These are phyloP conservation scores for Cheilosia variabilis DNA, from an alignment of 2,888 invertebrate genomes.

Conservation along the genomic window DNA sequence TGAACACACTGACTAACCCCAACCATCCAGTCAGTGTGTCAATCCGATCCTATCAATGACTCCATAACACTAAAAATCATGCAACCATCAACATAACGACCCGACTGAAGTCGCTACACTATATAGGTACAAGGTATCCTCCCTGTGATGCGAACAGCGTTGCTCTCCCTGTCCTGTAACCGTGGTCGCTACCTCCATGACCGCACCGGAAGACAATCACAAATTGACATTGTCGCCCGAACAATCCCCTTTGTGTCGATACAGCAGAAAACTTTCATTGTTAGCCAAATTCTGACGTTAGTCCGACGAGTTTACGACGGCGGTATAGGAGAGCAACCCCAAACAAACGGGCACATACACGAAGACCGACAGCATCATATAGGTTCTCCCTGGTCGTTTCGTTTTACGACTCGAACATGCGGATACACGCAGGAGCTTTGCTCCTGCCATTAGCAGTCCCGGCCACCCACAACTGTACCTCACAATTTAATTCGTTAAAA, in stretches of 20 bases:
- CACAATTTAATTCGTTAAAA: constrained; percentile 57
- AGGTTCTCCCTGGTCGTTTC: constrained; percentile 9
- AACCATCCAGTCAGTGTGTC: constrained; percentile 8
- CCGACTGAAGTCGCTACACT: constrained; percentile 36
- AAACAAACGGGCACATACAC: background rate
- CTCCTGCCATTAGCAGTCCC: constrained; percentile 16
- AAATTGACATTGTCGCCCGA: constrained; percentile 65
- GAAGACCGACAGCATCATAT: background rate
- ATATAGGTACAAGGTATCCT: background rate
- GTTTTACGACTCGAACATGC: constrained; percentile 46
- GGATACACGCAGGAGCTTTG: constrained; percentile 7
- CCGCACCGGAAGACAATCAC: constrained; percentile 64
- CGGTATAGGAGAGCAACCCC: background rate
- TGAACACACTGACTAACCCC: constrained; percentile 3
- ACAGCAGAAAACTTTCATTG: constrained; percentile 48
- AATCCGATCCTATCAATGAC: constrained; percentile 57
- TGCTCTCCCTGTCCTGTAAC: background rate
- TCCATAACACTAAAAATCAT: constrained; percentile 53
- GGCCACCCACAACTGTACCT: constrained; percentile 15
- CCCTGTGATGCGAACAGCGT: no score
- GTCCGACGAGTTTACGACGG: constrained; percentile 27
- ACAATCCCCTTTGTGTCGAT: constrained; percentile 58
- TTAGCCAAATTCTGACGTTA: constrained; percentile 44
- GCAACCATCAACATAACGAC: constrained; percentile 52
- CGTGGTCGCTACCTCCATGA: constrained; percentile 11